Evolutionary conservation across 30 jellyfish, hydroid and myxozoan genomes (phyloP).

Genomic region (Rhopilema esculentum): DNA sequence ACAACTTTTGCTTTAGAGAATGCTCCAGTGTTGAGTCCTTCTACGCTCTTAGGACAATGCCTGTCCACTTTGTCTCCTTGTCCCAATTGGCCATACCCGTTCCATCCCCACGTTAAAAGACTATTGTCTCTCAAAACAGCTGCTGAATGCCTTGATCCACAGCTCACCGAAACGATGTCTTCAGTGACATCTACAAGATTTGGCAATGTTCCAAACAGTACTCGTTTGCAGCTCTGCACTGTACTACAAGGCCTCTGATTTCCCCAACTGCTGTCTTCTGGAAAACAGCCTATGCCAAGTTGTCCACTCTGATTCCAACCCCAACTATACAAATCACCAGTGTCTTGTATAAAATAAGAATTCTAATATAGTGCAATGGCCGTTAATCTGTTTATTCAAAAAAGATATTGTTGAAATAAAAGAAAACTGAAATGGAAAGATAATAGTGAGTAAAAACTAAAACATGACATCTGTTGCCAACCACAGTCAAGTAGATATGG

Average conservation of each 20-base stretch:
- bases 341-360: conserved; percentile 31
- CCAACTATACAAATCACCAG: conserved; percentile 97
- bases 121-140: conserved; percentile 73
- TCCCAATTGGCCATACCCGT: conserved; percentile 94
- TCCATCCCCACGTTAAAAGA: conserved; percentile 99
- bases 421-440: too few relatives aligned
- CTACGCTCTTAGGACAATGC: conserved; percentile 47
- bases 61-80: conserved; percentile 70
- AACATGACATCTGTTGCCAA: too few relatives aligned
- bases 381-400: too few relatives aligned
- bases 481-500: too few relatives aligned
- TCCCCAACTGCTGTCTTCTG: conserved; percentile 1
- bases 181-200: conserved; percentile 61
- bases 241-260: conserved; percentile 22
- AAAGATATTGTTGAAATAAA: too few relatives aligned
- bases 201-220: conserved; percentile 44
- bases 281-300: conserved; percentile 79
- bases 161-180: conserved; percentile 50
- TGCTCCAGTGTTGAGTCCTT: not conserved
- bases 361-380: too few relatives aligned
- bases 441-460: too few relatives aligned
- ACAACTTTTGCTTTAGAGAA: conserved; percentile 6
- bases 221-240: conserved; percentile 21
- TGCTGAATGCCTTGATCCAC: conserved; percentile 97
- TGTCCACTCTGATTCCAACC: conserved; percentile 99